Percentiles rank a stretch among this genome's conserved stretches.
phyloP scores from a whole-genome alignment of 35 echinoderm and acorn worm species.

The Ptychodera flava region DNA sequence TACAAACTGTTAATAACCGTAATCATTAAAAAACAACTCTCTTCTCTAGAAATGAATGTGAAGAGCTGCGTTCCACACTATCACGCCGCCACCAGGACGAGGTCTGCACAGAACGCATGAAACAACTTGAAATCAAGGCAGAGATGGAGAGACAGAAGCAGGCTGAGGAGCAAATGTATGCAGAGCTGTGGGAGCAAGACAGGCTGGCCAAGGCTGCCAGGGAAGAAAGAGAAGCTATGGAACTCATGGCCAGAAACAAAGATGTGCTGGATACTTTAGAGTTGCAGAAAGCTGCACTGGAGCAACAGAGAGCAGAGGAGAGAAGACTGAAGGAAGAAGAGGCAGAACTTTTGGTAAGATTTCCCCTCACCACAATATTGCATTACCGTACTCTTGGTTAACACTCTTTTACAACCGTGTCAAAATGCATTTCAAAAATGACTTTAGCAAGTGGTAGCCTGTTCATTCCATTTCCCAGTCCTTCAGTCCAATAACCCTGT shows the following conservation, averaged over 20 bases:
- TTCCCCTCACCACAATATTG: too few relatives aligned
- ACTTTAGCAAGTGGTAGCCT: too few relatives aligned
- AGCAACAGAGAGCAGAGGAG: conserved; percentile 77
- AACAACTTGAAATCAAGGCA: conserved; percentile 76
- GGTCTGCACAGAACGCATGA: conserved; percentile 73
- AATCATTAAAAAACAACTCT: not conserved
- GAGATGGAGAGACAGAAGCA: conserved; percentile 42
- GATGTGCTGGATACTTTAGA: conserved; percentile 76
- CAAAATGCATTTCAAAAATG: too few relatives aligned
- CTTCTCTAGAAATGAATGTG: conserved; percentile 80
- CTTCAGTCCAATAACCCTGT: too few relatives aligned
- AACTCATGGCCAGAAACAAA: conserved; percentile 68
- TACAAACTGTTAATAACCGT: too few relatives aligned
- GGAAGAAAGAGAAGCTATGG: conserved; percentile 56
- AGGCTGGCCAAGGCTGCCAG: conserved; percentile 71
- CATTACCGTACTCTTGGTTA: too few relatives aligned
- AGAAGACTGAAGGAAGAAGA: conserved; percentile 83
- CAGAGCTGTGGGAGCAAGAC: conserved; percentile 87
- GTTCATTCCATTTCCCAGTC: too few relatives aligned
- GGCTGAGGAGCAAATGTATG: conserved; percentile 66
- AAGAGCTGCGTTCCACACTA: conserved; percentile 80
- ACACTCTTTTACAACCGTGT: too few relatives aligned
- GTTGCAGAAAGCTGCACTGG: conserved; percentile 79
- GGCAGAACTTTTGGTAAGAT: conserved; percentile 73
- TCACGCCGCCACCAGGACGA: conserved; percentile 91